Conservation (phyloP, 2,113 vertebrate species). For the Eublepharis macularius region DNA sequence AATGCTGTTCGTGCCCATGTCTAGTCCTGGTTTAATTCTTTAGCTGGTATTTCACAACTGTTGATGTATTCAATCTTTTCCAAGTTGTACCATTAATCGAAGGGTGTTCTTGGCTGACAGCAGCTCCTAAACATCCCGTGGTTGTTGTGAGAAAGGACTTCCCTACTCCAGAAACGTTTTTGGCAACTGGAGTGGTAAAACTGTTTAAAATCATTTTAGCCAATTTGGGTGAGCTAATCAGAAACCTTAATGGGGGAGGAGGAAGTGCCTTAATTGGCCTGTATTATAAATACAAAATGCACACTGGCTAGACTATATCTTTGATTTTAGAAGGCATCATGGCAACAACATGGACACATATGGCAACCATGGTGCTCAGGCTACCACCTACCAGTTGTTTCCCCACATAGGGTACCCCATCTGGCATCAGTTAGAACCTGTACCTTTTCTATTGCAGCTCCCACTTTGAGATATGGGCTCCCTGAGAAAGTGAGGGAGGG, state of each 20-base stretch:
- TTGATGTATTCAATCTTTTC: neutral
- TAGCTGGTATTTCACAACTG: neutral
- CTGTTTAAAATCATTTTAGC: neutral
- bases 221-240: neutral
- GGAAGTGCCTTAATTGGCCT: neutral
- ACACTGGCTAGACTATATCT: neutral
- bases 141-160: neutral
- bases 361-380: too few species aligned
- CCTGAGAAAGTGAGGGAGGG: too few species aligned
- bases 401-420: too few species aligned
- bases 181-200: neutral
- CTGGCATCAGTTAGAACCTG: too few species aligned
- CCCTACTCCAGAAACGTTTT: neutral
- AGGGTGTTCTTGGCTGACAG: neutral
- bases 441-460: too few species aligned
- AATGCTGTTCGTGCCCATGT: too few species aligned
- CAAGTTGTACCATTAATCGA: neutral
- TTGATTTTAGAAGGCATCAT: too few species aligned
- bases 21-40: neutral
- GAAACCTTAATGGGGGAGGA: too few species aligned
- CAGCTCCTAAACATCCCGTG: neutral
- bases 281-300: neutral
- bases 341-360: too few species aligned
- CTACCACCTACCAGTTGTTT: too few species aligned
- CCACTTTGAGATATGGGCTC: too few species aligned